Evolutionary conservation across 1,140 invertebrate species (phyloP).

Genomic region (Megalopta genalis): DNA sequence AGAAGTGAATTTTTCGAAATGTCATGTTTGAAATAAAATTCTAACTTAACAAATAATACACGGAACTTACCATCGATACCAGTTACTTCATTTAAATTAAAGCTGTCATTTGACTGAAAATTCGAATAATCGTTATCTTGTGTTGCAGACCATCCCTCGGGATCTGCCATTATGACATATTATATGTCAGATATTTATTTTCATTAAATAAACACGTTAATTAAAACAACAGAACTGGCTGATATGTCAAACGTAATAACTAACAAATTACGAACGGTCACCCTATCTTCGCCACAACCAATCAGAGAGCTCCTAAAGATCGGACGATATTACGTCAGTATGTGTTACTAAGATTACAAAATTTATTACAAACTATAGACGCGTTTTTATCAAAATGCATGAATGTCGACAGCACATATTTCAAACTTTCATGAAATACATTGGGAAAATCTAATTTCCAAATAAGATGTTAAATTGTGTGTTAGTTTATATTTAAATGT

Average conservation of each 20-base stretch:
- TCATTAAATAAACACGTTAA: slow-evolving; percentile 28
- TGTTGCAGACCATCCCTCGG: slow-evolving; percentile 68
- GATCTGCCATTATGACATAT: slow-evolving; percentile 70
- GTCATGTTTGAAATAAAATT: background rate
- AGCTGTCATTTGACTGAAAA: slow-evolving; percentile 71
- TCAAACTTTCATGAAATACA: background rate
- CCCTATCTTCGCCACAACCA: slow-evolving; percentile 65
- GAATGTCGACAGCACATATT: background rate
- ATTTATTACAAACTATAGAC: slow-evolving; percentile 11
- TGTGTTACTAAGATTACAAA: slow-evolving; percentile 49
- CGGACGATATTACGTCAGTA: slow-evolving; percentile 71
- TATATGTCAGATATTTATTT: slow-evolving; percentile 36
- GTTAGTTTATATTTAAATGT: background rate
- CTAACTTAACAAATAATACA: slow-evolving; percentile 14
- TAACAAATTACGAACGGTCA: slow-evolving; percentile 69
- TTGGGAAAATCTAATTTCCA: background rate
- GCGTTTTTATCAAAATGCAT: slow-evolving; percentile 15
- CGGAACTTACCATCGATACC: slow-evolving; percentile 74
- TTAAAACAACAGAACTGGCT: slow-evolving; percentile 26
- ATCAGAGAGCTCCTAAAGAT: slow-evolving; percentile 63
- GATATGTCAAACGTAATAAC: slow-evolving; percentile 64
- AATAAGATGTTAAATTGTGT: background rate
- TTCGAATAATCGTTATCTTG: slow-evolving; percentile 73
- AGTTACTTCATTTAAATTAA: slow-evolving; percentile 76
- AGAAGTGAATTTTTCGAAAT: background rate